A percentile compares a stretch with the other conserved stretches of the same genome.
Evolutionary conservation across 1,140 invertebrate species (phyloP).

Genomic region (Anastrepha obliqua): DNA sequence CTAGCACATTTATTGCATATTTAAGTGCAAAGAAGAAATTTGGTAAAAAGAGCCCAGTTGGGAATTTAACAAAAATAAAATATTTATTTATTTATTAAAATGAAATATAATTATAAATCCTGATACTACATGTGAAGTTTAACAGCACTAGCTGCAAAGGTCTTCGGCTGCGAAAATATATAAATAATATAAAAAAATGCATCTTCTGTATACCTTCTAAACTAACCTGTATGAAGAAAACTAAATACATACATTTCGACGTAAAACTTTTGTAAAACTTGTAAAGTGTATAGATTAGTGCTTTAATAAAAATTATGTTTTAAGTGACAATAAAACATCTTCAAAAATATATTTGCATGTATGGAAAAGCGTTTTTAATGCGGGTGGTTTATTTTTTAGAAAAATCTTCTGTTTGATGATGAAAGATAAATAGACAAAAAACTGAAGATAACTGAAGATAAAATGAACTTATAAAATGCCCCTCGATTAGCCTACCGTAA

Average conservation of each 20-base stretch:
- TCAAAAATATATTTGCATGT: neutral
- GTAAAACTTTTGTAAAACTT: neutral
- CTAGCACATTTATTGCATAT: neutral
- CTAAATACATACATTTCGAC: neutral
- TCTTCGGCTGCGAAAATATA: neutral
- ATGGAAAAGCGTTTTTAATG: neutral
- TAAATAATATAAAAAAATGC: constrained; percentile 23
- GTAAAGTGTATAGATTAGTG: neutral
- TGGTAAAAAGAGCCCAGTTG: no score
- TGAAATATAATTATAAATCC: no score
- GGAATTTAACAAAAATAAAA: no score
- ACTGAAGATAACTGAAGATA: no score
- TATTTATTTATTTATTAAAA: no score
- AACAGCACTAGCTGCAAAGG: no score
- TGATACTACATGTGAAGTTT: no score
- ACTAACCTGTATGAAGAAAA: constrained; percentile 17
- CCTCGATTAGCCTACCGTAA: no score
- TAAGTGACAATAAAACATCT: constrained; percentile 1
- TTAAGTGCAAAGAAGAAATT: neutral
- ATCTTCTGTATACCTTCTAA: neutral
- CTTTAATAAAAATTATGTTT: neutral
- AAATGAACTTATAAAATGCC: no score
- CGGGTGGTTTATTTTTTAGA: no score
- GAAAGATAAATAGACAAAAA: no score
- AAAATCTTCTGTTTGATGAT: no score